Base-by-base conservation (phyloP, 2,113 vertebrate genomes). In the Numenius arquata region DNA sequence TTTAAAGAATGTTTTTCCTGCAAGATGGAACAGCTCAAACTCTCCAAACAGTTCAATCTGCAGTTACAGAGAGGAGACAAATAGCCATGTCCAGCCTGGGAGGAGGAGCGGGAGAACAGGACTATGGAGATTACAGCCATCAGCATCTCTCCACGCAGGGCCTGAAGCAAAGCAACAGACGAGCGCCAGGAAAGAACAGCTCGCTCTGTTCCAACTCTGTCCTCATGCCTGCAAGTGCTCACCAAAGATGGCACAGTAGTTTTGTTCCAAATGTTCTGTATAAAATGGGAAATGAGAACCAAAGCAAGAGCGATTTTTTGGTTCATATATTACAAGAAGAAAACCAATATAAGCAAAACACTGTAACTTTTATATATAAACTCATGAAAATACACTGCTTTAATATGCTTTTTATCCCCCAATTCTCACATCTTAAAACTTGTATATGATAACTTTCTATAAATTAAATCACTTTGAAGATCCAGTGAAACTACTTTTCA, bases 361-460 rank as follows among this genome's bases (percentile, higher is more conserved):
- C 79, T 88, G 38, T 85, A 93, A 81, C 71, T 96, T 94, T 95
- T 93, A 91, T 80, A 90, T 90, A 93, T 43, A 91, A 90, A 91
- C 90, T 85, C 92, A 83, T 83, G 90, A 96, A 96, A 97, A 94
- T 66, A 80, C 82, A 83, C 67, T 83, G 85, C 88, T 63, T 83
- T 94, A 71, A 67, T 94, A 73, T 34, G 59, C 56, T 85, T 95
- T 92, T 94, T 81, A 94, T 92, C 52, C 56, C 50, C 48, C 63
- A 86, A 43, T 81, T 88, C 88, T 94, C 82, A 73, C 59, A 68
- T 93, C 88, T 92, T 92, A 59, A 21, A 93, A 96, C 85, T 52
- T 80, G 47, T 30, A 40, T 41, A 86, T 0, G 41, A 68, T 79
- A 92, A 91, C 79, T 90, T 91, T 50, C 81, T 88, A 77, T 71